phyloP scores from a whole-genome alignment of 2,888 invertebrate species.

The Neuroscelio doddi region DNA sequence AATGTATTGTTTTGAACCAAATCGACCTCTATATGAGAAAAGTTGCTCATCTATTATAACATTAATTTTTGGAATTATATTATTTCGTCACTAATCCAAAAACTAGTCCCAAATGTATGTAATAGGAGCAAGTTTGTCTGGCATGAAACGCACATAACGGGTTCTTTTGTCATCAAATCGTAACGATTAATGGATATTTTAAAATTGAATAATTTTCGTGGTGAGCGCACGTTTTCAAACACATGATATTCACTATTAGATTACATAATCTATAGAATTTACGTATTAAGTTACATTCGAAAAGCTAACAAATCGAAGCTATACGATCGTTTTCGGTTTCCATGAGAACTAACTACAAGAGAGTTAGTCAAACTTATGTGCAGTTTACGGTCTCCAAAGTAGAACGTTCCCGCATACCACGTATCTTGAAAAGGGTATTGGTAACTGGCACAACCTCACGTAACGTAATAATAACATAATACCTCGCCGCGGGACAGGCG shows the following conservation, averaged over 20 bases:
- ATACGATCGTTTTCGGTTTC: conserved; percentile 1
- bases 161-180: too few relatives aligned
- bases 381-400: conserved; percentile 3
- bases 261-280: neutral
- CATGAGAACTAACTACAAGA: conserved; percentile 1
- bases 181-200: too few relatives aligned
- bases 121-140: too few relatives aligned
- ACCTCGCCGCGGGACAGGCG: conserved; percentile 1
- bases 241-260: neutral
- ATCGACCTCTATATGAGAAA: too few relatives aligned
- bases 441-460: conserved; percentile 3
- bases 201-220: too few relatives aligned
- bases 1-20: too few relatives aligned
- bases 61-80: too few relatives aligned
- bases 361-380: conserved; percentile 1
- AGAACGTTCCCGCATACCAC: neutral
- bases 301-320: neutral
- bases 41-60: too few relatives aligned
- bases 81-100: too few relatives aligned
- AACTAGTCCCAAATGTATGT: too few relatives aligned
- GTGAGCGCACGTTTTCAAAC: neutral
- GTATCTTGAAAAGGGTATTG: neutral
- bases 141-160: too few relatives aligned
- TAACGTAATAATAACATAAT: conserved; percentile 4
- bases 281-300: conserved; percentile 1